These are phyloP conservation scores for Nycticebus coucang DNA, from an alignment of 2,113 vertebrate genomes.

Conservation along the genomic window DNA sequence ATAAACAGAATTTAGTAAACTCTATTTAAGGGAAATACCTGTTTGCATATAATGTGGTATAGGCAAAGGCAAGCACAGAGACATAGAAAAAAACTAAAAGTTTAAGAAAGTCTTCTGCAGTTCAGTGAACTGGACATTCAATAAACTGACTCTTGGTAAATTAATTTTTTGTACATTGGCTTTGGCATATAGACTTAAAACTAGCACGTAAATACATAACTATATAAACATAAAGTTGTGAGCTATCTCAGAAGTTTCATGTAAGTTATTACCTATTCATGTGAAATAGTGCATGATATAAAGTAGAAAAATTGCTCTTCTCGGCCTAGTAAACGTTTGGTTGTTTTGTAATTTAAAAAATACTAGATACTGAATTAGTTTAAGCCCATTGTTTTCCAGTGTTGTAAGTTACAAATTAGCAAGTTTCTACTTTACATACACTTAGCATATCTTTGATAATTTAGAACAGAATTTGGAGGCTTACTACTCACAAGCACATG, in stretches of 20 bases:
- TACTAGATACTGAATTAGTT: slow-evolving; percentile 54
- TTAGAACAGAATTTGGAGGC: slow-evolving; percentile 52
- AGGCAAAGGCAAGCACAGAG: neutral
- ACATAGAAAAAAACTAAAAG: neutral
- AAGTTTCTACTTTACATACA: slow-evolving; percentile 48
- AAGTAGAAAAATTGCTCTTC: slow-evolving; percentile 6
- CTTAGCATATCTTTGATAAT: slow-evolving; percentile 61
- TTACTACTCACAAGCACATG: slow-evolving; percentile 46
- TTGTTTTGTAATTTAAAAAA: slow-evolving; percentile 53
- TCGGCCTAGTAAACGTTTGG: neutral
- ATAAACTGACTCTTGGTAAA: neutral
- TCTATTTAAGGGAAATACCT: neutral
- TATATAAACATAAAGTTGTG: neutral
- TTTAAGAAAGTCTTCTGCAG: neutral
- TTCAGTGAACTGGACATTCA: neutral
- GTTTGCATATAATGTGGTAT: neutral
- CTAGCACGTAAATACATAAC: neutral
- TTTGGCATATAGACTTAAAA: neutral
- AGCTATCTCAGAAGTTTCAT: neutral
- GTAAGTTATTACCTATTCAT: slow-evolving; percentile 21
- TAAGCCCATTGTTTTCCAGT: slow-evolving; percentile 63
- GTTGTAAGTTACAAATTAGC: slow-evolving; percentile 71
- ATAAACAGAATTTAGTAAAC: neutral
- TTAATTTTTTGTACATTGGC: neutral
- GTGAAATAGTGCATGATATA: neutral